These are phyloP conservation scores for Halcyon malimbica DNA, from an alignment of 2,113 vertebrate species.

Conservation along the genomic window DNA sequence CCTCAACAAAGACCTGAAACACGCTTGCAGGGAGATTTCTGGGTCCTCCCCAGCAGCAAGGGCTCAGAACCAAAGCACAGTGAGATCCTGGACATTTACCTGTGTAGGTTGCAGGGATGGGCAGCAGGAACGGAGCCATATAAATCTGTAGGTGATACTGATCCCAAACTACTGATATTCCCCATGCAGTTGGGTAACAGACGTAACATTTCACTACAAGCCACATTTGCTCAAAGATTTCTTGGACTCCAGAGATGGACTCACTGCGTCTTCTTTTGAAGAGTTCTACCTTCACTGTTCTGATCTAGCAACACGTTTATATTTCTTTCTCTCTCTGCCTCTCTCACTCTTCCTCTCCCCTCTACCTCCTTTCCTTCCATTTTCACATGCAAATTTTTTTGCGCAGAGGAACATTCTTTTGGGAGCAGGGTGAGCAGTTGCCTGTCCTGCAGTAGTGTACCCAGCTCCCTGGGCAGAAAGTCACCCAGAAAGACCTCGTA, in stretches of 20 bases:
- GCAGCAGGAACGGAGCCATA: accelerated
- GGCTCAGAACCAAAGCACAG: background rate
- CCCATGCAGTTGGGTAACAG: background rate
- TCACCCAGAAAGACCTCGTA: background rate
- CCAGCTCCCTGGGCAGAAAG: background rate
- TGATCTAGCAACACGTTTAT: background rate
- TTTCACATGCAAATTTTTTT: background rate
- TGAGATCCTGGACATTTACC: background rate
- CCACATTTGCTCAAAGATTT: background rate
- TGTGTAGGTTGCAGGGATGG: background rate
- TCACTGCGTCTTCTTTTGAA: background rate
- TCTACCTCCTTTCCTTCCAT: background rate
- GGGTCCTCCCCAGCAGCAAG: background rate
- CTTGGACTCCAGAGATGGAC: background rate
- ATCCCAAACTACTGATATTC: background rate
- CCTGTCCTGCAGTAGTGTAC: background rate
- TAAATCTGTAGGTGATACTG: background rate
- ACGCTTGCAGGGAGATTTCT: background rate
- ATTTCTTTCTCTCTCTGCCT: background rate
- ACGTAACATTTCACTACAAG: background rate
- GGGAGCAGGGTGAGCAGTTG: background rate
- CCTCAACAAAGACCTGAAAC: background rate
- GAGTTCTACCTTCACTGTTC: background rate
- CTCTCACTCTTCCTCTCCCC: background rate
- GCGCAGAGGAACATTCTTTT: background rate